Base-by-base conservation (phyloP, 2,113 vertebrate genomes). In the Gopherus evgoodei region DNA sequence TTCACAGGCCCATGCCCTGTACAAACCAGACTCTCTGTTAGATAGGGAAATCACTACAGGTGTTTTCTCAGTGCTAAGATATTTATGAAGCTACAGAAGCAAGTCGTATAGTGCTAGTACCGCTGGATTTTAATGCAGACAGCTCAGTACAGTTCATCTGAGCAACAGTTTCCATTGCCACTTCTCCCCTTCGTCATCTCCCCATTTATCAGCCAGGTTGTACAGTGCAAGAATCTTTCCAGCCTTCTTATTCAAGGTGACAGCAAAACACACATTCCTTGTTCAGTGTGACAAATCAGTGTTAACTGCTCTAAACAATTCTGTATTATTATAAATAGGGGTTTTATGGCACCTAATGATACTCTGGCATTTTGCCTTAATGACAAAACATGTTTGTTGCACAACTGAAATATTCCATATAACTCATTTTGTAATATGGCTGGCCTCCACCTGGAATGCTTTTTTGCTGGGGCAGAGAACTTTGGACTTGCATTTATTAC, bases 311-410 rank as follows among this genome's bases (percentile, higher is more conserved):
- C 80, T 92, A 96, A 97, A 88, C 83, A 86, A 88, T 54, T 0
- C 1, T 72, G 78, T n/a, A 94, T 94, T 84, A 93, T 83, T 83
- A 93, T 84, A 95, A 95, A 91, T n/a, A n/a, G 56, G 59, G 24
- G 91, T 92, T 94, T 96, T 97, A 88, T 75, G 96, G 83, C 76
- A 89, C 6, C 86, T 93, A 94, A 91, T 59, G 90, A 93, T 79
- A 87, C 85, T 78, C 69, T 69, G 90, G 54, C 47, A 83, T 90
- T 89, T 86, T 81, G 35, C 79, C 89, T 78, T 90, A 86, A 94
- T 0, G 7, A 83, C 65, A 75, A 89, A 83, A 91, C 5, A 38
- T 87, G 92, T 86, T 78, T 96, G 81, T 54, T 56, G 31, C 16
- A 83, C 38, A n/a, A 89, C 11, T 25, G 22, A 76, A 44, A 44